Base-by-base conservation (phyloP, 2,797 vertebrate genomes). In the Chelonia mydas region DNA sequence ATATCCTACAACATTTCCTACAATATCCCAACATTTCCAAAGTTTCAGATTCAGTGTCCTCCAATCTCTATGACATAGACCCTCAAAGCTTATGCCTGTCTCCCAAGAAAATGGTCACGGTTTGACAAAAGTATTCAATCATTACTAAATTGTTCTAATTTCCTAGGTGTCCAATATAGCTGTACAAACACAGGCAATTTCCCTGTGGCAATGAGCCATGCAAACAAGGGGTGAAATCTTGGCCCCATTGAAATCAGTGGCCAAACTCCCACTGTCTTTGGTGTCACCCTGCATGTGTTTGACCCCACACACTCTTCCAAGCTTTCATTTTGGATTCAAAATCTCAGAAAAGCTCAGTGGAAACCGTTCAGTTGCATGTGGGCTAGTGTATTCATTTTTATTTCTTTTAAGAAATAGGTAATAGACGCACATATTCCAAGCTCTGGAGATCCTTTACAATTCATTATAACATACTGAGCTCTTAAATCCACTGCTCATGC, bases 321-420 rank as follows among this genome's bases (percentile, higher is more conserved):
- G 5, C 21, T 82, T 86, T 47, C 81, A 61, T 10, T 45, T 77
- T 15, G 53, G 51, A 65, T 33, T 28, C 17, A 28, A 49, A 49
- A 27, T 49, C 77, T n/a, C 17, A 79, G 17, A 19, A 59, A 51
- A 93, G 68, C 41, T 83, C n/a, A 72, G 6, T 0, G 81, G 45
- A 89, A 88, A 81, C 11, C 51, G 86, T 3, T 4, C 53, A 21
- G 6, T 79, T 90, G 83, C 85, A 84, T n/a, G 78, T 33, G 85
- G 54, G n/a, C 0, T 0, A 74, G 37, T 2, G 27, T 13, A 27
- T 25, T 41, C 11, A 74, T 27, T 2, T 77, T 65, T 25, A 7
- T 16, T 27, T 80, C 28, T 65, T 65, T 65, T 65, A 76, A 59
- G 87, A 85, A 10, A 83, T 13, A 1, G n/a, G 25, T 51, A 79